Percentiles rank a stretch among this genome's conserved stretches.
Conservation (phyloP, 2,113 vertebrate genomes). For the Phaethon lepturus region DNA sequence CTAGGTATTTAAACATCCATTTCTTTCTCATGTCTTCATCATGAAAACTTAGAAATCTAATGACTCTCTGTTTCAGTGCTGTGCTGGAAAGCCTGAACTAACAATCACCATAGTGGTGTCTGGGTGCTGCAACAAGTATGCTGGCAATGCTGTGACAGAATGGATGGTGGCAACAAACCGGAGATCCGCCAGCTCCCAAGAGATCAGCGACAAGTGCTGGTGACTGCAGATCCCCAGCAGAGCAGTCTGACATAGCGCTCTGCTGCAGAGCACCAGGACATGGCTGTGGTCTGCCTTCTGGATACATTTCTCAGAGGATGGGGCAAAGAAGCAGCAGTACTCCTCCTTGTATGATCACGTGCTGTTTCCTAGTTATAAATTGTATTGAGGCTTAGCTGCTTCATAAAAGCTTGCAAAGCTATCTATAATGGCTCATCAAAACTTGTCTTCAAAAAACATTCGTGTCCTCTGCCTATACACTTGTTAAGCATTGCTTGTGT, state of each 20-base stretch:
- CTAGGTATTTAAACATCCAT: background rate
- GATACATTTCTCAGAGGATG: background rate
- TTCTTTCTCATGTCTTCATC: background rate
- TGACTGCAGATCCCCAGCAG: background rate
- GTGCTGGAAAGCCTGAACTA: background rate
- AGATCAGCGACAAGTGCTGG: background rate
- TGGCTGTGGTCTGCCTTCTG: background rate
- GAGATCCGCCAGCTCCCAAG: background rate
- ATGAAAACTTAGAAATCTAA: background rate
- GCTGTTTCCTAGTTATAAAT: background rate
- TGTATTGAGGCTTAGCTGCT: background rate
- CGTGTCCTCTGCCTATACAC: background rate
- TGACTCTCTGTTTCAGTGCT: background rate
- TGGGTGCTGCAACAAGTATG: background rate
- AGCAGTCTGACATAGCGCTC: background rate
- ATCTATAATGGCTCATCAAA: background rate
- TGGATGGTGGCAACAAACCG: background rate
- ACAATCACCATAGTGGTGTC: background rate
- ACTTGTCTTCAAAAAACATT: background rate
- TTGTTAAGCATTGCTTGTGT: background rate
- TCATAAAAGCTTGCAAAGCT: background rate
- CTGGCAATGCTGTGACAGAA: background rate
- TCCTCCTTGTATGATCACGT: background rate
- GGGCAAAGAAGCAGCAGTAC: background rate
- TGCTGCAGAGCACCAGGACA: background rate